phyloP scores from a whole-genome alignment of 30 jellyfish, hydroid and myxozoan species.

The Cassiopea andromeda region DNA sequence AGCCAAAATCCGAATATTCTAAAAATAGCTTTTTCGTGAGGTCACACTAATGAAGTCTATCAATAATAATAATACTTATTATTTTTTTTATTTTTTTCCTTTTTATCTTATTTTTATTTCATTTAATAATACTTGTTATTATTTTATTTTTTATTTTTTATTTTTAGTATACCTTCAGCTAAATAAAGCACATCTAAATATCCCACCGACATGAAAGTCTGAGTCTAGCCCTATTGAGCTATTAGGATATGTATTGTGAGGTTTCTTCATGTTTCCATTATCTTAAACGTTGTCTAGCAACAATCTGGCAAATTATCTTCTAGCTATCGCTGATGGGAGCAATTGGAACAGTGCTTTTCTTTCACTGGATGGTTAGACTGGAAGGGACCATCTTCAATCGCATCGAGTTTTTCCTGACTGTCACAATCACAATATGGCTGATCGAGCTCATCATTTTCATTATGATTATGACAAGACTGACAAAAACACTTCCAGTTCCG shows the following conservation, averaged over 20 bases:
- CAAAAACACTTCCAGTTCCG: slow-evolving; percentile 84
- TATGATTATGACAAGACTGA: slow-evolving; percentile 59
- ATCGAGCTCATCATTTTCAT: slow-evolving; percentile 54
- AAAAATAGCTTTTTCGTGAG: too few species aligned
- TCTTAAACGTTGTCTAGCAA: background rate
- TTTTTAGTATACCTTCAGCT: background rate
- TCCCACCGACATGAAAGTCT: background rate
- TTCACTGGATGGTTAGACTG: slow-evolving; percentile 51
- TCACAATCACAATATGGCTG: slow-evolving; percentile 71
- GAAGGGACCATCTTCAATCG: slow-evolving; percentile 75
- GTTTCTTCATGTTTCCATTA: background rate
- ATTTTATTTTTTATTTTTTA: too few species aligned
- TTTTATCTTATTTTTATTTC: too few species aligned
- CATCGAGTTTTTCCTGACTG: slow-evolving; percentile 76
- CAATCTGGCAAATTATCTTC: background rate
- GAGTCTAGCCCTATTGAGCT: background rate
- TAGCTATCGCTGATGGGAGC: slow-evolving; percentile 67
- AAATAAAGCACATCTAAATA: background rate
- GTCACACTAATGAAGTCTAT: too few species aligned
- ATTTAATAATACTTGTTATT: background rate
- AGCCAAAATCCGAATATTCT: too few species aligned
- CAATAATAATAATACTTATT: too few species aligned
- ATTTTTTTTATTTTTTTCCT: too few species aligned
- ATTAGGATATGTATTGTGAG: too few species aligned
- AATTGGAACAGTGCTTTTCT: slow-evolving; percentile 63